These are phyloP conservation scores for Platichthys stellatus DNA, from an alignment of 2,113 vertebrate species.

Conservation along the genomic window DNA sequence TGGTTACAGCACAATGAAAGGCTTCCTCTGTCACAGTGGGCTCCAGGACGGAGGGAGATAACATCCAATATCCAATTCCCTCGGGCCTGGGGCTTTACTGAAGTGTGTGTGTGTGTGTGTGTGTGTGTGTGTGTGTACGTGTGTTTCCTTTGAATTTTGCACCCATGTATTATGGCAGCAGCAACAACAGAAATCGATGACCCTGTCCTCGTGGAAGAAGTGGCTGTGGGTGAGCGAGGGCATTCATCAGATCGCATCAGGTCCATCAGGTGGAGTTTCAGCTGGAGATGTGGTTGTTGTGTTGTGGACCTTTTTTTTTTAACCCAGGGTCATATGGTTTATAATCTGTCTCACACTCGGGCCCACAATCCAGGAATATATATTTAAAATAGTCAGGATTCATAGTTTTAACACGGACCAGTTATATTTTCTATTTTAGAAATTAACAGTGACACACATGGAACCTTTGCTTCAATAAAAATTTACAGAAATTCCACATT, in stretches of 20 bases:
- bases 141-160: slow-evolving; percentile 38
- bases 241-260: slow-evolving; percentile 46
- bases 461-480: too few species aligned
- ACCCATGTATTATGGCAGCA: slow-evolving; percentile 17
- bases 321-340: slow-evolving; percentile 12
- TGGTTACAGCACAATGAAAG: slow-evolving; percentile 25
- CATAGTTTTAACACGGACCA: neutral
- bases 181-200: slow-evolving; percentile 56
- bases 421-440: neutral
- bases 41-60: slow-evolving; percentile 30
- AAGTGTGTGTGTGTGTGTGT: slow-evolving; percentile 27
- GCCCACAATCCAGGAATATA: too few species aligned
- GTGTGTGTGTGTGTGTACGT: slow-evolving; percentile 17
- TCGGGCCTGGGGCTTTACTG: slow-evolving; percentile 32
- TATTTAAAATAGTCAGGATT: neutral
- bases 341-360: too few species aligned
- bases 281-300: neutral
- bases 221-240: neutral
- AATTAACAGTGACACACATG: too few species aligned
- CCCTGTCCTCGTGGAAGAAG: slow-evolving; percentile 44
- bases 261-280: slow-evolving; percentile 44
- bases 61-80: slow-evolving; percentile 66
- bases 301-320: slow-evolving; percentile 5
- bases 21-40: slow-evolving; percentile 42
- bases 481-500: neutral